Conservation (phyloP, 1,140 invertebrate species). For the Cardiocondyla obscurior region DNA sequence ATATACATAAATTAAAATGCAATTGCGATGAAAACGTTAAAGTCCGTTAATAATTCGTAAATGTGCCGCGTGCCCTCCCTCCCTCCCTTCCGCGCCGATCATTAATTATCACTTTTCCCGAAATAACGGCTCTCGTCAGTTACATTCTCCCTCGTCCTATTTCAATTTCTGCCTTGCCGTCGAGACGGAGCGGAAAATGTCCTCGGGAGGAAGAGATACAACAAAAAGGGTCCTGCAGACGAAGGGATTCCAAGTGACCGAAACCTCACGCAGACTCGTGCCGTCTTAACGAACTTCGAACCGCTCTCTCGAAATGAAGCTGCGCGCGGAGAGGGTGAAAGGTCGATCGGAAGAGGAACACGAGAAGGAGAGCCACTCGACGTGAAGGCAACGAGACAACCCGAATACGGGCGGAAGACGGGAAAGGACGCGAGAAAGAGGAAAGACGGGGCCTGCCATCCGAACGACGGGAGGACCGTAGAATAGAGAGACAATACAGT, state of each 20-base stretch:
- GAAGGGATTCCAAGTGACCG: conserved; percentile 60
- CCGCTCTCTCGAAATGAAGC: conserved; percentile 38
- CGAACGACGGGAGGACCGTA: conserved; percentile 56
- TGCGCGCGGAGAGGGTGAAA: neutral
- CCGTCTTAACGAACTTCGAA: conserved; percentile 68
- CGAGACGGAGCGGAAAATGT: conserved; percentile 41
- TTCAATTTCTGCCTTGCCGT: conserved; percentile 38
- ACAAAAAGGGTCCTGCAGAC: conserved; percentile 32
- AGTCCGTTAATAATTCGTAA: neutral
- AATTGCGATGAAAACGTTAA: neutral
- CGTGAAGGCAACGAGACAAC: conserved; percentile 28
- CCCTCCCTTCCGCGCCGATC: neutral
- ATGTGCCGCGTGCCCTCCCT: too few species aligned
- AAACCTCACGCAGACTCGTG: conserved; percentile 49
- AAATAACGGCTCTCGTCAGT: conserved; percentile 18
- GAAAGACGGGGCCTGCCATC: conserved; percentile 45
- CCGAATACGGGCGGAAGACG: conserved; percentile 42
- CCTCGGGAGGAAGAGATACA: conserved; percentile 36
- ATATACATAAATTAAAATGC: neutral
- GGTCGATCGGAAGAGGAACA: conserved; percentile 25
- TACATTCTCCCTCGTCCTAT: conserved; percentile 28
- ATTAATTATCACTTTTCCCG: neutral
- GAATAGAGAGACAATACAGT: conserved; percentile 82
- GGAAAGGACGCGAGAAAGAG: conserved; percentile 42
- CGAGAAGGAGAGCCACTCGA: conserved; percentile 23